Percentiles rank a stretch among this genome's conserved stretches.
Evolutionary conservation across 2,113 vertebrate species (phyloP).

Genomic region (Vombatus ursinus): DNA sequence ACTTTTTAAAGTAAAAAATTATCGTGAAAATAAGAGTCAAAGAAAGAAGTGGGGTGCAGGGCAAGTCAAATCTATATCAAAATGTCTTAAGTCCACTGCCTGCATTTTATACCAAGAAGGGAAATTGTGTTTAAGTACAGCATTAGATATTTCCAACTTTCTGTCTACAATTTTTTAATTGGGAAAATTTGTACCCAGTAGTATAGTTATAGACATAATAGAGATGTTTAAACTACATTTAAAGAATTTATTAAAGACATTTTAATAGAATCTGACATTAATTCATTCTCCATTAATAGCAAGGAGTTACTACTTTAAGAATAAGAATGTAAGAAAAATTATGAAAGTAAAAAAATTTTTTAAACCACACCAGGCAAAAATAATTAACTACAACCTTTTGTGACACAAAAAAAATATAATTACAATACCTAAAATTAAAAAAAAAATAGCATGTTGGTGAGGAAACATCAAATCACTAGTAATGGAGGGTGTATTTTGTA

Average conservation of each 20-base stretch:
- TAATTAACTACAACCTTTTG: conserved; percentile 1
- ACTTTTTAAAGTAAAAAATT: not conserved
- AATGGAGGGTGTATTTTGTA: not conserved
- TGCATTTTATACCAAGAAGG: not conserved
- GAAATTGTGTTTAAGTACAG: not conserved
- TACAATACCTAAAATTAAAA: conserved; percentile 15
- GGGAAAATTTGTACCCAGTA: not conserved
- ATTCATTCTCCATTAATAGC: not conserved
- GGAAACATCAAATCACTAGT: not conserved
- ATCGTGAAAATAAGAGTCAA: not conserved
- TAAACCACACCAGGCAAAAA: conserved; percentile 39
- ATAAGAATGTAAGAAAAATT: not conserved
- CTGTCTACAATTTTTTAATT: not conserved
- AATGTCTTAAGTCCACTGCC: not conserved
- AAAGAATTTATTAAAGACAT: not conserved
- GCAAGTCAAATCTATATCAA: not conserved
- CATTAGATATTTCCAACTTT: not conserved
- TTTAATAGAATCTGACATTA: not conserved
- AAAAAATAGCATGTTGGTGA: conserved; percentile 35
- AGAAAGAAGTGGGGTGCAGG: not conserved
- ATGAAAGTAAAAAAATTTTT: not conserved
- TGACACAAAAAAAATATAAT: not conserved
- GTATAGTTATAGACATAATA: not conserved
- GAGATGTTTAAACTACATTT: not conserved
- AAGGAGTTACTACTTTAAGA: not conserved